Evolutionary conservation across 1,140 invertebrate genomes (phyloP), one percentile per base, ranked within the genome.

Genomic region (Dendroctonus ponderosae): DNA sequence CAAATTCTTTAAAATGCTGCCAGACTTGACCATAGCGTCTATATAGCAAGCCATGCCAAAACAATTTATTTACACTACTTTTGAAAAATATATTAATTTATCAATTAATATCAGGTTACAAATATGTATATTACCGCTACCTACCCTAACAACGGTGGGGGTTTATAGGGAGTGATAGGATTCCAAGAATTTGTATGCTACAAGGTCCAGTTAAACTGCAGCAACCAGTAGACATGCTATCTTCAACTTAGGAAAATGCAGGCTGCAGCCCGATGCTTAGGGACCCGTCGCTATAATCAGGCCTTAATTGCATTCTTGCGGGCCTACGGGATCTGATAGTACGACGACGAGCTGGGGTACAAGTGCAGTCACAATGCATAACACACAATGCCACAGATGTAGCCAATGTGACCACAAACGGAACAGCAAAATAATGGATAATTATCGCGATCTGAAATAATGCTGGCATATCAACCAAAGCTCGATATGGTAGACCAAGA

Each of bases 331-430:
- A 67, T 42, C 59, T 53, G 42, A 60, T 59, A 11, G 66, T 67
- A 39, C 66, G 50, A 14, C 58, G 53, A 7, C 50, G 41, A 0
- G 56, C 66, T 12, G 66, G 66, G 3, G 58, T 59, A 72, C 76
- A 77, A 43, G 74, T 71, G 59, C 76, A 77, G 62, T 77, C 90
- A 81, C 91, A 93, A 78, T 92, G 90, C 84, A 92, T 86, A 42
- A 91, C 88, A 81, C 91, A 93, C 42, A 92, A 83, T 5, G 88
- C 89, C 60, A 91, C 88, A 48, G 89, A 91, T 67, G 90, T 91
- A 70, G 90, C 89, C 66, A 92, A 82, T 67, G 90, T 91, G 74
- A 92, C 84, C 71, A 91, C 87, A 77, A 93, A 88, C 54, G 91
- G 91, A 62, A 91, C 85, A 39, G 88, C 90, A 76, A 92, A 87